Conservation (phyloP, 2,113 vertebrate species). For the Etia nguti region DNA sequence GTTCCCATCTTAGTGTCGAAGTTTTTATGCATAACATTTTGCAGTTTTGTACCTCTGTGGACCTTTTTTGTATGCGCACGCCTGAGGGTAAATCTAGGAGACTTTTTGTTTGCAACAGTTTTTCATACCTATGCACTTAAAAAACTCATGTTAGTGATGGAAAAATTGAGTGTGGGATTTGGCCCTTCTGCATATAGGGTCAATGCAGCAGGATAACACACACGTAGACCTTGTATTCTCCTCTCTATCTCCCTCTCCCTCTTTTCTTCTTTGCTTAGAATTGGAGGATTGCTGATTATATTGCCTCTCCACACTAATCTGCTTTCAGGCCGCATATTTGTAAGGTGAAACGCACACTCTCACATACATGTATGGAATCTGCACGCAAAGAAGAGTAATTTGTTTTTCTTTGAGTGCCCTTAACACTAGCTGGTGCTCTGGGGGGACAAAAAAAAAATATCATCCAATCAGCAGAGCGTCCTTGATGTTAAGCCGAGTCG, state of each 20-base stretch:
- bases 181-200: background rate
- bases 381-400: background rate
- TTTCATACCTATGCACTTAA: background rate
- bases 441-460: background rate
- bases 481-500: background rate
- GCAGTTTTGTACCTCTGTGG: background rate
- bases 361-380: background rate
- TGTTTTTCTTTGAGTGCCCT: slow-evolving; percentile 20
- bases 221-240: background rate
- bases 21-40: background rate
- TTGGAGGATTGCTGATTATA: background rate
- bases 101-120: background rate
- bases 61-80: accelerated
- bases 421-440: background rate
- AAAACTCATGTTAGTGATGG: background rate
- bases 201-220: background rate
- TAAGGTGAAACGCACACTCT: background rate
- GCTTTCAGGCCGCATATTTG: slow-evolving; percentile 18
- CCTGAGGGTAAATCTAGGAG: background rate
- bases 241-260: background rate
- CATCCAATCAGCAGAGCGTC: slow-evolving; percentile 1
- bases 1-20: background rate
- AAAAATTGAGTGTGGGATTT: background rate
- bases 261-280: background rate
- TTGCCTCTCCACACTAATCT: slow-evolving; percentile 10